These are phyloP conservation scores for Gobiocypris rarus DNA, from an alignment of 2,113 vertebrate species.

Conservation along the genomic window DNA sequence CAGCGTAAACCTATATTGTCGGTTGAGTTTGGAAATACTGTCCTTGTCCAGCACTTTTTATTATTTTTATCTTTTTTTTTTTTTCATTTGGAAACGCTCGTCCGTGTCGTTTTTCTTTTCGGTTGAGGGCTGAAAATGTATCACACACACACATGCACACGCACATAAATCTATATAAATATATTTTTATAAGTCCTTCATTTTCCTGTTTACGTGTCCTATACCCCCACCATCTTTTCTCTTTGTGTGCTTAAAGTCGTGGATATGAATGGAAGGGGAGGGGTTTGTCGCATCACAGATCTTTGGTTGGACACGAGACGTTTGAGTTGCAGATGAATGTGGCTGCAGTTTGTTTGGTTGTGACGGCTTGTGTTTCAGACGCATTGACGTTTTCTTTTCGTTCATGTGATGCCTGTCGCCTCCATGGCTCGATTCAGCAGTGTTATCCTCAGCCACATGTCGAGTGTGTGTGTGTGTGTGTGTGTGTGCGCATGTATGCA, in stretches of 20 bases:
- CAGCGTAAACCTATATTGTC: slow-evolving; percentile 69
- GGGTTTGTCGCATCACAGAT: not conserved
- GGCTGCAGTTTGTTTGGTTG: slow-evolving; percentile 23
- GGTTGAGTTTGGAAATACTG: slow-evolving; percentile 79
- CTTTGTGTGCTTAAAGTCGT: not conserved
- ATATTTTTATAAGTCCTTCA: slow-evolving; percentile 76
- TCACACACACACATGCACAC: not conserved
- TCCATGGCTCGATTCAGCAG: slow-evolving; percentile 57
- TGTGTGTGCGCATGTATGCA: slow-evolving; percentile 53
- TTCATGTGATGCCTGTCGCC: slow-evolving; percentile 35
- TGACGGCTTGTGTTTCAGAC: slow-evolving; percentile 32
- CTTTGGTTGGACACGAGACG: slow-evolving; percentile 1
- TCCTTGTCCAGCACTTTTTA: slow-evolving; percentile 33
- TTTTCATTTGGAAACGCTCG: not conserved
- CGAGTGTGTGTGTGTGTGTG: slow-evolving; percentile 46
- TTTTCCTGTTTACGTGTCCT: slow-evolving; percentile 61
- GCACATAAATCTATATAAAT: slow-evolving; percentile 54
- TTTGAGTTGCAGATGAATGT: not conserved
- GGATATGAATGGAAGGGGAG: not conserved
- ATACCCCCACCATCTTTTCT: not conserved
- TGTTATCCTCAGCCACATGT: slow-evolving; percentile 66
- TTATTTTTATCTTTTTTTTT: too few species aligned
- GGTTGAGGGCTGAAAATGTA: slow-evolving; percentile 52
- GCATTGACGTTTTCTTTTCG: slow-evolving; percentile 21
- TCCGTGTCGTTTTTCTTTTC: slow-evolving; percentile 10